Evolutionary conservation across 2,113 vertebrate genomes (phyloP).

Genomic region (Grantiella picta): DNA sequence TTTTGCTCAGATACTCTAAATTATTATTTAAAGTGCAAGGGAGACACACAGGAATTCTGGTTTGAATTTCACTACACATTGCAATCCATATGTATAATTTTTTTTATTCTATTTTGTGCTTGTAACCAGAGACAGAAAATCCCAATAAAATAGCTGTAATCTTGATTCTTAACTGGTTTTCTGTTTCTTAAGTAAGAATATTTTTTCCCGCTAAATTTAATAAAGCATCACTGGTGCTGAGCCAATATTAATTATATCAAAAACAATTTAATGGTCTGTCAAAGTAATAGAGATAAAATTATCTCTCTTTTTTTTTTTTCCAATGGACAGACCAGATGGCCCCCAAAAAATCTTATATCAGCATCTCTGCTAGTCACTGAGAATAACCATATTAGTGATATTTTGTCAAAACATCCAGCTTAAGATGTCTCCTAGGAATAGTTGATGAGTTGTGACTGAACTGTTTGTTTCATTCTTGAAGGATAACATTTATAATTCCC

Average conservation of each 20-base stretch:
- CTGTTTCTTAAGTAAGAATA: not conserved
- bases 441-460: conserved; percentile 11
- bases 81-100: not conserved
- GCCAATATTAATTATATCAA: conserved; percentile 25
- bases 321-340: not conserved
- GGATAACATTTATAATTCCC: not conserved
- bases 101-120: not conserved
- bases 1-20: not conserved
- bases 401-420: conserved; percentile 35
- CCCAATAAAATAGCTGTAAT: not conserved
- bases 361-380: not conserved
- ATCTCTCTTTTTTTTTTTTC: not conserved
- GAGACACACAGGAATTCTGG: not conserved
- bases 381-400: not conserved
- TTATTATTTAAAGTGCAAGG: not conserved
- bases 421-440: not conserved
- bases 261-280: conserved; percentile 3
- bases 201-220: not conserved
- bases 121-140: not conserved
- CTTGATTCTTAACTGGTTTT: not conserved
- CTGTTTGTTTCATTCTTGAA: not conserved
- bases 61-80: conserved; percentile 3
- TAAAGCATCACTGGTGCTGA: not conserved
- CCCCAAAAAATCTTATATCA: not conserved
- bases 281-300: conserved; percentile 34